phyloP scores from a whole-genome alignment of 2,888 invertebrate species.

The Patella caerulea region DNA sequence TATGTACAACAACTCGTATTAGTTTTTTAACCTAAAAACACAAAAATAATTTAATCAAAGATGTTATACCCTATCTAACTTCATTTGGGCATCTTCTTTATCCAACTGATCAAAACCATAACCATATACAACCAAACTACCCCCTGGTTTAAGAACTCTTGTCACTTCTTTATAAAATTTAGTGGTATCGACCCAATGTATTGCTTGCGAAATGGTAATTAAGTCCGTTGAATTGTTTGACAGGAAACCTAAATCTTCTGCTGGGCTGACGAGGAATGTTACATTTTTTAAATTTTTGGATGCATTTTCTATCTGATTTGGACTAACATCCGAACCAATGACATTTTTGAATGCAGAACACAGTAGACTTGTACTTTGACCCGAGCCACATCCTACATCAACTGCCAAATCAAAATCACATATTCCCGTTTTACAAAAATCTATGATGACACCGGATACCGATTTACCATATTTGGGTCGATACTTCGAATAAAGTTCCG shows the following conservation, averaged over 20 bases:
- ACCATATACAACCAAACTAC: constrained; percentile 68
- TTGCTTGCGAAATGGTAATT: constrained; percentile 71
- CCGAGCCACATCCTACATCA: constrained; percentile 75
- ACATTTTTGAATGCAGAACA: constrained; percentile 71
- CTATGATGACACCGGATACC: constrained; percentile 44
- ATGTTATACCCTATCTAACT: too few species aligned
- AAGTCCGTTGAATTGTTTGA: constrained; percentile 59
- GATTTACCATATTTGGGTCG: constrained; percentile 51
- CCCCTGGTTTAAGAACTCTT: constrained; percentile 70
- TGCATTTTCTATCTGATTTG: constrained; percentile 71
- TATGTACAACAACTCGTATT: too few species aligned
- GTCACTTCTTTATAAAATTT: constrained; percentile 71
- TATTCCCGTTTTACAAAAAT: constrained; percentile 39
- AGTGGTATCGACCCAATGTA: constrained; percentile 73
- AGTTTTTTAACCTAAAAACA: too few species aligned
- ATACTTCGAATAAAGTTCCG: constrained; percentile 47
- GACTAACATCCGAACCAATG: constrained; percentile 72
- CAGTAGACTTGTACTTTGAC: constrained; percentile 73
- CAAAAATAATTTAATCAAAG: too few species aligned
- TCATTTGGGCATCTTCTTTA: constrained; percentile 27
- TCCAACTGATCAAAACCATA: constrained; percentile 47
- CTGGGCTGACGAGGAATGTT: constrained; percentile 63
- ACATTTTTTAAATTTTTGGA: constrained; percentile 48
- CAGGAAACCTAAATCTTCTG: constrained; percentile 68
- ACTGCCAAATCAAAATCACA: constrained; percentile 64